phyloP scores from a whole-genome alignment of 2,888 invertebrate species.

The Melanargia galathea region DNA sequence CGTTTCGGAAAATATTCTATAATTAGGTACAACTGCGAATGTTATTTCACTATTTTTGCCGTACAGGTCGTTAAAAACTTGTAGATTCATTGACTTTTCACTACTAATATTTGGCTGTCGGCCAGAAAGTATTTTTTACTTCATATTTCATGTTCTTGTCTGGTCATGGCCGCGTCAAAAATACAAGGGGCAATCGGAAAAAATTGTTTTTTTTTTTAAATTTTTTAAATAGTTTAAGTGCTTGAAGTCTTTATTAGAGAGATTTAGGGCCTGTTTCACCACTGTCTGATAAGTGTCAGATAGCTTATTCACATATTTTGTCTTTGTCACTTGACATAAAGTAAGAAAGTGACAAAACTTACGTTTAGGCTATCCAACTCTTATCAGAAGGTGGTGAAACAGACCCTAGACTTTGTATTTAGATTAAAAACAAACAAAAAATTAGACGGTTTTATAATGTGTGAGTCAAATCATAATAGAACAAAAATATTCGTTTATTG shows the following conservation, averaged over 20 bases:
- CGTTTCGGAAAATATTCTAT: background rate
- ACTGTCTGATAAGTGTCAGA: no score
- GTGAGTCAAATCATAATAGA: background rate
- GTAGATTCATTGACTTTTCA: constrained; percentile 22
- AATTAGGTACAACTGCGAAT: background rate
- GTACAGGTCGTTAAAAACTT: constrained; percentile 11
- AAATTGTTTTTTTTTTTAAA: background rate
- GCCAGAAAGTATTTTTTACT: constrained; percentile 11
- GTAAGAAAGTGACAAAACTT: no score
- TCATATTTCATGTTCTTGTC: constrained; percentile 9
- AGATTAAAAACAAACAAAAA: background rate
- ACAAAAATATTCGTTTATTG: background rate
- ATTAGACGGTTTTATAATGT: background rate
- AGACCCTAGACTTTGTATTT: no score
- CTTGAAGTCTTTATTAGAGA: no score
- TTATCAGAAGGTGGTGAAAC: no score
- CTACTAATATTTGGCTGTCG: constrained; percentile 6
- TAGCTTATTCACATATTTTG: no score
- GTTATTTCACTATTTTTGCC: constrained; percentile 15
- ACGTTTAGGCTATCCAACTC: no score
- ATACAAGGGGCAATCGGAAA: background rate
- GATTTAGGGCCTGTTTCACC: no score
- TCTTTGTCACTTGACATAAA: no score
- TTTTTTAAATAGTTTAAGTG: background rate
- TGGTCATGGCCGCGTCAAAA: constrained; percentile 4